These are phyloP conservation scores for Tipula lateralis DNA, from an alignment of 2,888 invertebrate species.

Conservation along the genomic window DNA sequence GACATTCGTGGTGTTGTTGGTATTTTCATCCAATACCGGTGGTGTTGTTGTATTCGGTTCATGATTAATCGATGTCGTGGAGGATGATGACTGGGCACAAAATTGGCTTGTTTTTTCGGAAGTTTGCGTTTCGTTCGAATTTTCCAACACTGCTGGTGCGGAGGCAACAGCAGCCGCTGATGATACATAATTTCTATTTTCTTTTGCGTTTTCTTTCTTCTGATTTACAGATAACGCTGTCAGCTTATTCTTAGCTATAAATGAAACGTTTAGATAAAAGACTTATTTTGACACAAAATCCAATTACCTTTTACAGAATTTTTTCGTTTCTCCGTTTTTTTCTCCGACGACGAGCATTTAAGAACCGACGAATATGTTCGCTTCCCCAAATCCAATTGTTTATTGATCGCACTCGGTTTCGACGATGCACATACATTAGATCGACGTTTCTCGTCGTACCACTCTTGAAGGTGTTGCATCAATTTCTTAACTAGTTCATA, in stretches of 20 bases:
- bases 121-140: background rate
- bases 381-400: background rate
- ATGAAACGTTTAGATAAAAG: background rate
- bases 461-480: background rate
- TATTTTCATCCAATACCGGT: background rate
- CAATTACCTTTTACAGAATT: conserved; percentile 6
- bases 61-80: background rate
- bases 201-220: background rate
- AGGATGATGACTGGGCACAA: background rate
- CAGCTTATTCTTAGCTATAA: background rate
- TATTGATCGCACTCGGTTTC: background rate
- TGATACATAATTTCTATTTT: background rate
- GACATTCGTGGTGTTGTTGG: background rate
- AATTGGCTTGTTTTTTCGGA: background rate
- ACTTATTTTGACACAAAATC: background rate
- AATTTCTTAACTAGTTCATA: background rate
- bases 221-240: background rate
- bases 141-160: background rate
- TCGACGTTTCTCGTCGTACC: background rate
- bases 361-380: conserved; percentile 13
- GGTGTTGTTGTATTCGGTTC: background rate
- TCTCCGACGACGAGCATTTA: background rate
- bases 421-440: background rate
- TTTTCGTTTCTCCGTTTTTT: background rate
- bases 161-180: background rate